A percentile compares a stretch with the other conserved stretches of the same genome.
These are phyloP conservation scores for Porites cylindrica DNA, from an alignment of 92 coral and sea anemone species.

Conservation along the genomic window DNA sequence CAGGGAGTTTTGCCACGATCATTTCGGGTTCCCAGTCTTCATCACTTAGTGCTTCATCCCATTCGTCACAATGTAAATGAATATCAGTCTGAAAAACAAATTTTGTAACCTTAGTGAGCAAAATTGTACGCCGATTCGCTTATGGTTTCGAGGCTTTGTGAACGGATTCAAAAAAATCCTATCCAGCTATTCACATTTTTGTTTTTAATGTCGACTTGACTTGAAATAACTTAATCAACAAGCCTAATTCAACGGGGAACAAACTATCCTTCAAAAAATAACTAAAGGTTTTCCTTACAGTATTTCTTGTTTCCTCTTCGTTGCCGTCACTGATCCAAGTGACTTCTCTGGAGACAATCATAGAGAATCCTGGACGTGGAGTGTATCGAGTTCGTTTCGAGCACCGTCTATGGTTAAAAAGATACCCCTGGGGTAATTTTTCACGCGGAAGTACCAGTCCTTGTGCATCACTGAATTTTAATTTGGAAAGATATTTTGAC, in stretches of 20 bases:
- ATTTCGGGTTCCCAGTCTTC: conserved; percentile 65
- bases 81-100: conserved; percentile 51
- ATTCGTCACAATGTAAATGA: conserved; percentile 71
- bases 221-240: no score
- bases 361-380: conserved; percentile 24
- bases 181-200: no score
- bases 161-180: no score
- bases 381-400: conserved; percentile 25
- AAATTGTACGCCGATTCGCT: no score
- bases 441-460: conserved; percentile 33
- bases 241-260: no score
- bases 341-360: conserved; percentile 35
- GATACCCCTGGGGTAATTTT: conserved; percentile 19
- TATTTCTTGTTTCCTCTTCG: conserved; percentile 26
- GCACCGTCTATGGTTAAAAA: conserved; percentile 4
- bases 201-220: no score
- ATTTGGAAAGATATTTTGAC: conserved; percentile 27
- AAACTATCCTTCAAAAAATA: no score
- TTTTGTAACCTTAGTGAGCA: no score
- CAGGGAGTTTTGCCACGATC: conserved; percentile 61
- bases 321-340: conserved; percentile 25
- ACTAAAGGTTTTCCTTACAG: conserved; percentile 7
- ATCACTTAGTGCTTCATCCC: conserved; percentile 54
- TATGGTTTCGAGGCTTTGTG: no score
- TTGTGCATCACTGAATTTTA: conserved; percentile 21